These are phyloP conservation scores for Xiphophorus hellerii DNA, from an alignment of 2,113 vertebrate species.

Conservation along the genomic window DNA sequence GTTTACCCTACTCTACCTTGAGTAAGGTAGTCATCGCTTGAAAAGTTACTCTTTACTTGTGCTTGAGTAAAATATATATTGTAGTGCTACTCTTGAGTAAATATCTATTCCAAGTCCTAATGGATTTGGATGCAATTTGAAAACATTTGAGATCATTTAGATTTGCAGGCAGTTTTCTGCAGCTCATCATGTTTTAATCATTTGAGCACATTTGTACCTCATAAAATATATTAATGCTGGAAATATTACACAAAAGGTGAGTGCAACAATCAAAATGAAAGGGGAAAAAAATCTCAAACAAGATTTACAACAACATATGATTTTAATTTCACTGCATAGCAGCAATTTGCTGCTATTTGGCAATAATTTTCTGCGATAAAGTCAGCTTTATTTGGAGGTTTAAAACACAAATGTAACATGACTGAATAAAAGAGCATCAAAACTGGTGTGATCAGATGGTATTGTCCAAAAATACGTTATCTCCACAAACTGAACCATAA, in stretches of 20 bases:
- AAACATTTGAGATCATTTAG: no score
- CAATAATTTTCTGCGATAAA: background rate
- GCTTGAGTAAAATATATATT: no score
- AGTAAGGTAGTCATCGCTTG: no score
- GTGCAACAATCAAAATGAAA: background rate
- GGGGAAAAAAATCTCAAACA: background rate
- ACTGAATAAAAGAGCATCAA: background rate
- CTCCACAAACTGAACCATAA: constrained; percentile 2
- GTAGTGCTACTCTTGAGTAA: no score
- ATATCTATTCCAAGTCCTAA: no score
- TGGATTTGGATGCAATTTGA: no score
- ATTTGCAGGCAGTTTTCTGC: no score
- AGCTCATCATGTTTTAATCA: no score
- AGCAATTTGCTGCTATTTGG: constrained; percentile 8
- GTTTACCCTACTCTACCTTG: no score
- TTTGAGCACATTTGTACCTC: background rate
- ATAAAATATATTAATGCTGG: background rate
- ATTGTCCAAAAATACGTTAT: background rate
- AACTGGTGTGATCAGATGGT: background rate
- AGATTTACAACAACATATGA: constrained; percentile 5
- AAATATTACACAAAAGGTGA: background rate
- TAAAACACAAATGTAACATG: constrained; percentile 6
- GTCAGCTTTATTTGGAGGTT: background rate
- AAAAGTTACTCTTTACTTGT: no score
- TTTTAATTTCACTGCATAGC: constrained; percentile 58